Evolutionary conservation across 2,888 invertebrate genomes (phyloP), one percentile per base, ranked within the genome.

Genomic region (Schizaphis graminum): DNA sequence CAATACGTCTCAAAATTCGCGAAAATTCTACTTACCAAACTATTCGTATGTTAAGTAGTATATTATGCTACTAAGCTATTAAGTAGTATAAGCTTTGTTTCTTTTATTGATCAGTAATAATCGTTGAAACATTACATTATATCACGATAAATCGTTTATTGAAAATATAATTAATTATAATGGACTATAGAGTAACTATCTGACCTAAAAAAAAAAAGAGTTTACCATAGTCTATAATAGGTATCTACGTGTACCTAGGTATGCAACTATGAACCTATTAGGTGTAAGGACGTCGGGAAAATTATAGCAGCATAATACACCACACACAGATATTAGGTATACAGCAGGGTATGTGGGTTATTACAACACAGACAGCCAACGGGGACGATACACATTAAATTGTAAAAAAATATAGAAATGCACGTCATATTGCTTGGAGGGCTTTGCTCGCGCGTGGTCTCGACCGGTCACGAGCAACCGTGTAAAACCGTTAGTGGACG

Each of bases 351-450:
- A 41, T 11, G 47, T 47, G 24, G 86, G n/a, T 44, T 56, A 35
- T 92, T 92, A 41, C 89, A 89, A n/a, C 77, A 93, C 47, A 35
- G 84, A 89, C 41, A 57, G 89, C 93, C 90, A 24, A n/a, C 89
- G 93, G 93, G 93, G 93, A 94, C 85, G 93, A 86, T 94, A 94
- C 85, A 86, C 85, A 94, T 94, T 90, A 61, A 94, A 94, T 91
- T n/a, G 90, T 85, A 57, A 92, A 87, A 67, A 87, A 47, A n/a
- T 57, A 77, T 13, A 53, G 13, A 41, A 24, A 53, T 84, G 67
- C 8, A 67, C 44, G 56, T 44, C 57, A 85, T 61, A 91, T 53
- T 41, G 90, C 90, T 86, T 49, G n/a, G 84, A 49, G 93, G 90
- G 85, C 56, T 94, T 89, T 57, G 86, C 44, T 53, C 44, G 57